Conservation (phyloP, 2,113 vertebrate genomes). For the Megaceryle maxima region DNA sequence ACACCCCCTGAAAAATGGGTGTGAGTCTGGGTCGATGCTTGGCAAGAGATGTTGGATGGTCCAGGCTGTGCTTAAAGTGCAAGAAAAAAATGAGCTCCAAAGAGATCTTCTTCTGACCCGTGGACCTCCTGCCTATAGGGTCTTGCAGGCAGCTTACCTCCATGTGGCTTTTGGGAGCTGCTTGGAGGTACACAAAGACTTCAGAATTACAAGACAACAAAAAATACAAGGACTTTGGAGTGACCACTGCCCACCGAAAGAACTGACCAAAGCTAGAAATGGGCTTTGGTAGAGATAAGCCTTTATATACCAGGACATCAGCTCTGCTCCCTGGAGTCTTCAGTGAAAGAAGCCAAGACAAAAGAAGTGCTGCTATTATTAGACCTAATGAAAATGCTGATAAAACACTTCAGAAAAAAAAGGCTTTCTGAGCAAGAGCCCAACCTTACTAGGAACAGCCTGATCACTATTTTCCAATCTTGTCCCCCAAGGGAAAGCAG, state of each 20-base stretch:
- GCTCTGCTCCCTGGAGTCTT: background rate
- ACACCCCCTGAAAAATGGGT: background rate
- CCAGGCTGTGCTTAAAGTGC: background rate
- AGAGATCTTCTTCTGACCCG: background rate
- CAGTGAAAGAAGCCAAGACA: background rate
- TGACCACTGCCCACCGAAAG: rapidly evolving
- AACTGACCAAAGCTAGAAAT: background rate
- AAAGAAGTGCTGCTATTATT: background rate
- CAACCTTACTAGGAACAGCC: background rate
- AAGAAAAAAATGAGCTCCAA: background rate
- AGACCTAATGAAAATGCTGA: background rate
- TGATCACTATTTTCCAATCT: background rate
- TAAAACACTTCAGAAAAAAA: background rate
- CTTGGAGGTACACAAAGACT: background rate
- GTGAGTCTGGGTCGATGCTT: background rate
- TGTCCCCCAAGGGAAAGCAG: background rate
- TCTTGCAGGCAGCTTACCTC: background rate
- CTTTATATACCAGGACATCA: background rate
- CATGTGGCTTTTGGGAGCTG: background rate
- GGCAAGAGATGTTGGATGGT: background rate
- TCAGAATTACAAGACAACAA: background rate
- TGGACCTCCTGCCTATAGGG: rapidly evolving
- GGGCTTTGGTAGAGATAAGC: background rate
- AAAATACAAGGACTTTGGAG: background rate
- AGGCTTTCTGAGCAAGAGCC: background rate